These are phyloP conservation scores for Heliothis peltigera DNA, from an alignment of 2,888 invertebrate genomes.

Conservation along the genomic window DNA sequence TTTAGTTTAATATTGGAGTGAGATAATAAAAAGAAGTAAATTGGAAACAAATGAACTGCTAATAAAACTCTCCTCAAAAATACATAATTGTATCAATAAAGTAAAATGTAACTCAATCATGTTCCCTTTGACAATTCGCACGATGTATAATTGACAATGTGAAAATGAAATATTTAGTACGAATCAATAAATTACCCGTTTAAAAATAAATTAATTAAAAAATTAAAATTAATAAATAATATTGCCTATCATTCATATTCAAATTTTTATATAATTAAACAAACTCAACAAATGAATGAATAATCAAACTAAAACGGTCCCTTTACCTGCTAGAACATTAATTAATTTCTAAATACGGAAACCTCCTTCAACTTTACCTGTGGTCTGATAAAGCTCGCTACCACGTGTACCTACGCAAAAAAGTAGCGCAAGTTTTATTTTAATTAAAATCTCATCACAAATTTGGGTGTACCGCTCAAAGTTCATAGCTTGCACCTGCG, in stretches of 20 bases:
- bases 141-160: too few relatives aligned
- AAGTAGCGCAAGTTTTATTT: slow-evolving; percentile 16
- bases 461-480: slow-evolving; percentile 44
- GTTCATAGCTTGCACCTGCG: slow-evolving; percentile 57
- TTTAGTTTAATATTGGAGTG: slow-evolving; percentile 14
- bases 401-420: neutral
- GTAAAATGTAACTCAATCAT: slow-evolving; percentile 19
- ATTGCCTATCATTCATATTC: too few relatives aligned
- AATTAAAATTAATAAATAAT: too few relatives aligned
- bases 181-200: too few relatives aligned
- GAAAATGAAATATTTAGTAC: too few relatives aligned
- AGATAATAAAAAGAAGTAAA: neutral
- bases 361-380: slow-evolving; percentile 1
- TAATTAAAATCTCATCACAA: slow-evolving; percentile 43
- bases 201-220: too few relatives aligned
- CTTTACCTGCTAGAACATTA: slow-evolving; percentile 8
- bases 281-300: neutral
- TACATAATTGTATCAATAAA: neutral
- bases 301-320: neutral
- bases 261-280: too few relatives aligned
- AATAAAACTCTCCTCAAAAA: neutral
- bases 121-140: slow-evolving; percentile 11
- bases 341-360: slow-evolving; percentile 14
- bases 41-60: neutral
- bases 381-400: slow-evolving; percentile 4